phyloP scores from a whole-genome alignment of 2,888 invertebrate species.

The Lasioglossum malachurum region DNA sequence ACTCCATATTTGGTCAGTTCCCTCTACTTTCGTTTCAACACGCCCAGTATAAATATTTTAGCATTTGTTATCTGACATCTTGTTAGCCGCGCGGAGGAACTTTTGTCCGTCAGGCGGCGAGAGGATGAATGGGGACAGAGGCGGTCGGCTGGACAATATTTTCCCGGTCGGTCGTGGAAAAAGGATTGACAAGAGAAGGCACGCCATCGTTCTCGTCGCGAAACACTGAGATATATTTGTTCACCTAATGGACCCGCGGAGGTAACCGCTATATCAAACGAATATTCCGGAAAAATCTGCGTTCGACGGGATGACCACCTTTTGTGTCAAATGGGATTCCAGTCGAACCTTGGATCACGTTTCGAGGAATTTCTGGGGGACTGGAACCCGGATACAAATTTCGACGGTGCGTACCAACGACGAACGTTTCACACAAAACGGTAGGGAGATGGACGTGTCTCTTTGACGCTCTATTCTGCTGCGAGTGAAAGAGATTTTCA shows the following conservation, averaged over 20 bases:
- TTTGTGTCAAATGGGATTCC: constrained; percentile 14
- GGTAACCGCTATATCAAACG: constrained; percentile 33
- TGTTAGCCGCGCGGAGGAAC: constrained; percentile 46
- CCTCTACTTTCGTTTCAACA: constrained; percentile 41
- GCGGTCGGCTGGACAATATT: constrained; percentile 33
- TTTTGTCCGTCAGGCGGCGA: constrained; percentile 13
- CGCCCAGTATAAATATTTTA: constrained; percentile 67
- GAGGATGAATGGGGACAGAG: no score
- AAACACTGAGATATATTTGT: constrained; percentile 47
- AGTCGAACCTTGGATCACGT: constrained; percentile 18
- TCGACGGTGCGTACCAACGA: neutral
- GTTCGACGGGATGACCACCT: constrained; percentile 26
- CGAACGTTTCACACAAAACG: neutral
- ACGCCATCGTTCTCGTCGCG: constrained; percentile 44
- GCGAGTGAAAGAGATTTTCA: neutral
- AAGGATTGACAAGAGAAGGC: constrained; percentile 51
- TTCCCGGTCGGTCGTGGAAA: constrained; percentile 21
- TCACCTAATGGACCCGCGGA: constrained; percentile 53
- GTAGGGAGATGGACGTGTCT: neutral
- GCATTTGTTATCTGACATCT: constrained; percentile 67
- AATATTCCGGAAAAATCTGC: constrained; percentile 40
- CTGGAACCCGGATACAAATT: neutral
- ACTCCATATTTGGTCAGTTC: neutral
- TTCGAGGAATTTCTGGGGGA: neutral
- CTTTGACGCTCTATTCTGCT: neutral